Evolutionary conservation across 2,113 vertebrate species (phyloP).

Genomic region (Gadus chalcogrammus): DNA sequence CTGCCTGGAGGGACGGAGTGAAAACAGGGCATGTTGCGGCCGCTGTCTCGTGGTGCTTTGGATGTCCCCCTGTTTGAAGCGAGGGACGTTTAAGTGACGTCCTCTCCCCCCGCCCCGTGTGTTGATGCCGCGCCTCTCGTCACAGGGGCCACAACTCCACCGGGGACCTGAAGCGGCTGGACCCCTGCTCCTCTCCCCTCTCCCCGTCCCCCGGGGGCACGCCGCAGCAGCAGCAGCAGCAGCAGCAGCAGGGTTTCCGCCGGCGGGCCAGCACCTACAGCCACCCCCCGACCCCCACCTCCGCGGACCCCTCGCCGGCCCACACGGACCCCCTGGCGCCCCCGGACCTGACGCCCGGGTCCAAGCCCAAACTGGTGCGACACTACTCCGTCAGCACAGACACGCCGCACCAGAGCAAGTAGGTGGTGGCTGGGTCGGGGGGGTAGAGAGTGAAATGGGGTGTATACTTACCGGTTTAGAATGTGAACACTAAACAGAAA

Average conservation of each 20-base stretch:
- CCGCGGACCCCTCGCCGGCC: constrained; percentile 45
- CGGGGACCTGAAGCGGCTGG: constrained; percentile 74
- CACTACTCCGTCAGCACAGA: constrained; percentile 98
- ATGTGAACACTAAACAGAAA: no score
- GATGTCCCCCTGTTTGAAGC: no score
- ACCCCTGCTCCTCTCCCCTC: constrained; percentile 46
- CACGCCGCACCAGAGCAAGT: constrained; percentile 87
- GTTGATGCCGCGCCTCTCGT: no score
- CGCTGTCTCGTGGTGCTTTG: no score
- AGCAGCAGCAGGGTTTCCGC: constrained; percentile 76
- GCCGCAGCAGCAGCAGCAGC: constrained; percentile 73
- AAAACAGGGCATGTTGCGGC: no score
- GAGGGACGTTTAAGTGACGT: no score
- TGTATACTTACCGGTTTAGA: no score
- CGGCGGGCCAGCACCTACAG: constrained; percentile 87
- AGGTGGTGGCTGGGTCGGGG: constrained; percentile 47
- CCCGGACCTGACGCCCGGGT: constrained; percentile 66
- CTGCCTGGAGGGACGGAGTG: no score
- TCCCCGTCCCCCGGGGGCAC: constrained; percentile 49
- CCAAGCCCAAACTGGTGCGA: constrained; percentile 88
- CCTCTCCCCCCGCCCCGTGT: no score
- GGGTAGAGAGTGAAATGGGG: neutral
- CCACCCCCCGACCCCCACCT: constrained; percentile 74
- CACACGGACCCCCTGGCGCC: constrained; percentile 49
- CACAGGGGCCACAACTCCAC: constrained; percentile 76